Evolutionary conservation across 2,113 vertebrate genomes (phyloP).

Genomic region (Trogon melanurus): DNA sequence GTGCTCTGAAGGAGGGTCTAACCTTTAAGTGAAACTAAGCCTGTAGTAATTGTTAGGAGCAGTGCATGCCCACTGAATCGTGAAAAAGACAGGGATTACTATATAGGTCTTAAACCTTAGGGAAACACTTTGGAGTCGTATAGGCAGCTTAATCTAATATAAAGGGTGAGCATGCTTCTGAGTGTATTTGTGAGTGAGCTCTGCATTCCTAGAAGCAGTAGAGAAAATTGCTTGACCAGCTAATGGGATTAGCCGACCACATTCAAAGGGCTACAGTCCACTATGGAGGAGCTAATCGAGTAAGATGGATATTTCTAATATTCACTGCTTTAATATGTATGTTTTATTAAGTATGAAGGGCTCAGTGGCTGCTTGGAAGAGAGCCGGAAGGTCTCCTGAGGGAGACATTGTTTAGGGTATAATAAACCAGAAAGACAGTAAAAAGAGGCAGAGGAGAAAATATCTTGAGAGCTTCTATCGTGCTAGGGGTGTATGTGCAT

Average conservation of each 20-base stretch:
- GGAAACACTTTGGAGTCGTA: conserved; percentile 19
- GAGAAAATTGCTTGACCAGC: conserved; percentile 55
- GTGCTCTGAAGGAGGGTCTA: background rate
- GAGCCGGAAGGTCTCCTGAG: conserved; percentile 9
- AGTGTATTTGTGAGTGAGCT: conserved; percentile 48
- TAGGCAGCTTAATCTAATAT: conserved; percentile 54
- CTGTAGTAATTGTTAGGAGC: conserved; percentile 13
- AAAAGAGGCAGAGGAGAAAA: conserved; percentile 1
- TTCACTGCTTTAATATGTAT: conserved; percentile 62
- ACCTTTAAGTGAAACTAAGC: background rate
- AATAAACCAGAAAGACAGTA: conserved; percentile 10
- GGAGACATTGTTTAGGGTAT: conserved; percentile 7
- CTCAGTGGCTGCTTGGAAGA: conserved; percentile 1
- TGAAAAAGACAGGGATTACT: conserved; percentile 25
- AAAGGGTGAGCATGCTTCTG: conserved; percentile 11
- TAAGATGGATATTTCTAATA: conserved; percentile 59
- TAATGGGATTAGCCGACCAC: conserved; percentile 53
- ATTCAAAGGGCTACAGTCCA: conserved; percentile 31
- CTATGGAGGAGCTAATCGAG: conserved; percentile 22
- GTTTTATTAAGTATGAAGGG: conserved; percentile 48
- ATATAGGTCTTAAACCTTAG: conserved; percentile 20
- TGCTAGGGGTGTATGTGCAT: background rate
- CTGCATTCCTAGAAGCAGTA: conserved; percentile 32
- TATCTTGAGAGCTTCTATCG: background rate
- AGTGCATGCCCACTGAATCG: background rate